Base-by-base conservation (phyloP, 2,888 invertebrate species). In the Junonia oenone region DNA sequence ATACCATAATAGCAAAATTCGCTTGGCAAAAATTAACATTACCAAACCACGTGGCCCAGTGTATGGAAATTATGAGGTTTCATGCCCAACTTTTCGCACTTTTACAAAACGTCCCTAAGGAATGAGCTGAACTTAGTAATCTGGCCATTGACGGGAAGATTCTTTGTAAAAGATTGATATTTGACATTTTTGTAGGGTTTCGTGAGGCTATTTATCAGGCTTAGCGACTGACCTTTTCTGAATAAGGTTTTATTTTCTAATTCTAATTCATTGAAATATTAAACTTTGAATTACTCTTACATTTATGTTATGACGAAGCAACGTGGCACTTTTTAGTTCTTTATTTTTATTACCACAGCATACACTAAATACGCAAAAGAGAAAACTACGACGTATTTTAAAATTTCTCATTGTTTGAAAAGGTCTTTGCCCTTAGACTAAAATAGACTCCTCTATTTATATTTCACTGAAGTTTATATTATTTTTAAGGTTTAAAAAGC, bases 71-170 rank as follows among this genome's bases (percentile, higher is more conserved):
- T 49, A 55, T 58, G 57, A 61, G 53, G 61, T 54, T 61, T 55
- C 29, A 51, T 45, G 51, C 31, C 55, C 52, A 56, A 56, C 56
- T 56, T 62, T 59, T 63, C 55, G 57, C 59, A 63, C 53, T 59
- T 58, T 31, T 26, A 29, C 45, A 51, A 57, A 55, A 52, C 52
- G 57, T 55, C 61, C 56, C 58, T 55, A 49, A 61, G 56, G 58
- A 61, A 26, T 48, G 53, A 54, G 17, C 19, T 48, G 57, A 63
- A 59, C 56, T 61, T 61, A 51, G 59, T 59, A 58, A 63, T 61
- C 48, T 59, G 56, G 56, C 54, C 49, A 52, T 61, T 53, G 57
- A 59, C 48, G 19, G 45, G 14, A 52, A 58, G 43, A 31, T 31
- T 48, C 35, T 56, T 45, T 29, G 29, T 48, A 9, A 19, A 45